phyloP scores from a whole-genome alignment of 2,888 invertebrate species.

The Brachyopa scutellaris region DNA sequence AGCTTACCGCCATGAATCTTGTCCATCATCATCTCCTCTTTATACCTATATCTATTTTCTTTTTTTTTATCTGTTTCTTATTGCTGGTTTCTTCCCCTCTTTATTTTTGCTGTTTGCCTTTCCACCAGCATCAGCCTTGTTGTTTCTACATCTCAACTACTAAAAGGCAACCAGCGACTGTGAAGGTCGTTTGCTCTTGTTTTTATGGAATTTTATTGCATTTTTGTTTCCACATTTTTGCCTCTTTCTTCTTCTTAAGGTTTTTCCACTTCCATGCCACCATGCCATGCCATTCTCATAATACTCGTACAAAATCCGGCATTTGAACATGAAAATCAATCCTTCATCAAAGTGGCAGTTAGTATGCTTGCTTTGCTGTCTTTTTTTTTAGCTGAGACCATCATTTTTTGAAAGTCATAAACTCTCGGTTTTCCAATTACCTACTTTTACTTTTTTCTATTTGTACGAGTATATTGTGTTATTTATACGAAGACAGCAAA shows the following conservation, averaged over 20 bases:
- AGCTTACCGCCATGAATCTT: constrained; percentile 17
- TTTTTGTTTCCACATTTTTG: constrained; percentile 63
- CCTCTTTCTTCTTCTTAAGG: constrained; percentile 38
- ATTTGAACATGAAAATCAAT: constrained; percentile 61
- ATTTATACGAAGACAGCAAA: constrained; percentile 31
- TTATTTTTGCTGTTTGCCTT: constrained; percentile 12
- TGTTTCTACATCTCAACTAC: constrained; percentile 44
- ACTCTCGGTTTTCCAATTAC: constrained; percentile 38
- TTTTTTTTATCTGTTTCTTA: constrained; percentile 21
- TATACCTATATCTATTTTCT: background rate
- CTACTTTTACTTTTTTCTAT: constrained; percentile 15
- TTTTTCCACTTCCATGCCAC: constrained; percentile 4
- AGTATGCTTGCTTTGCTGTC: constrained; percentile 5
- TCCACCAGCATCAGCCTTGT: constrained; percentile 32
- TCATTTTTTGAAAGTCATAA: constrained; percentile 19
- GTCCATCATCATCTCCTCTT: constrained; percentile 46
- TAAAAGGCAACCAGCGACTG: constrained; percentile 76
- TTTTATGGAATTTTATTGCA: constrained; percentile 74
- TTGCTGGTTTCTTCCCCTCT: constrained; percentile 38
- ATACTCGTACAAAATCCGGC: constrained; percentile 21
- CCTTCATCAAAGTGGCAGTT: constrained; percentile 15
- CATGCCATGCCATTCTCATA: background rate
- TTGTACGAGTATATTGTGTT: constrained; percentile 28
- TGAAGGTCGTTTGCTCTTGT: constrained; percentile 80
- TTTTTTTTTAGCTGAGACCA: constrained; percentile 9